phyloP scores from a whole-genome alignment of 1,140 invertebrate genomes.

The Platyura marginata region DNA sequence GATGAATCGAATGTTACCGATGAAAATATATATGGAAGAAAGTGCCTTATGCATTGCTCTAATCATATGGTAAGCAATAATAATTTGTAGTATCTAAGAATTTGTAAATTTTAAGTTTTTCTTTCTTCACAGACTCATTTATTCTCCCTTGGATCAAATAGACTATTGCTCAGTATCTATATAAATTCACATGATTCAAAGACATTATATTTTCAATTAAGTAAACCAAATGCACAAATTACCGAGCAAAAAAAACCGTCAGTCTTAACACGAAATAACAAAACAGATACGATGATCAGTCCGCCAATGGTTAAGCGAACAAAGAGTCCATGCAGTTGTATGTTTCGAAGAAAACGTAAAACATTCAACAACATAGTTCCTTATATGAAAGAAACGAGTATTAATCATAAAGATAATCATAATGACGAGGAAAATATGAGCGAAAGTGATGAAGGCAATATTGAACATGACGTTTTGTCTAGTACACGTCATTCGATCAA shows the following conservation, averaged over 20 bases:
- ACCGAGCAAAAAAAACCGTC: background rate
- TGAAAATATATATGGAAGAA: too few relatives aligned
- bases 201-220: slow-evolving; percentile 16
- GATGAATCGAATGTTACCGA: too few relatives aligned
- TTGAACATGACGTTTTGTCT: slow-evolving; percentile 7
- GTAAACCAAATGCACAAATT: slow-evolving; percentile 15
- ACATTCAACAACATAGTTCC: too few relatives aligned
- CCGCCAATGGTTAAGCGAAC: background rate
- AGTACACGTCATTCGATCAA: slow-evolving; percentile 11
- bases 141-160: slow-evolving; percentile 18
- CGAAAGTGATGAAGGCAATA: background rate
- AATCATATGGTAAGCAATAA: too few relatives aligned
- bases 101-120: too few relatives aligned
- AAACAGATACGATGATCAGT: background rate
- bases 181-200: slow-evolving; percentile 12
- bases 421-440: too few relatives aligned
- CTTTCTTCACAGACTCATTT: slow-evolving; percentile 15
- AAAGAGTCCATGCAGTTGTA: background rate
- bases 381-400: too few relatives aligned
- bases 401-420: too few relatives aligned
- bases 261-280: slow-evolving; percentile 4
- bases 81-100: too few relatives aligned
- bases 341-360: too few relatives aligned
- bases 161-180: slow-evolving; percentile 17
- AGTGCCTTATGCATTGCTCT: too few relatives aligned